Percentiles rank a stretch among this genome's conserved stretches.
Evolutionary conservation across 2,113 vertebrate species (phyloP).

Genomic region (Cyanoliseus patagonus): DNA sequence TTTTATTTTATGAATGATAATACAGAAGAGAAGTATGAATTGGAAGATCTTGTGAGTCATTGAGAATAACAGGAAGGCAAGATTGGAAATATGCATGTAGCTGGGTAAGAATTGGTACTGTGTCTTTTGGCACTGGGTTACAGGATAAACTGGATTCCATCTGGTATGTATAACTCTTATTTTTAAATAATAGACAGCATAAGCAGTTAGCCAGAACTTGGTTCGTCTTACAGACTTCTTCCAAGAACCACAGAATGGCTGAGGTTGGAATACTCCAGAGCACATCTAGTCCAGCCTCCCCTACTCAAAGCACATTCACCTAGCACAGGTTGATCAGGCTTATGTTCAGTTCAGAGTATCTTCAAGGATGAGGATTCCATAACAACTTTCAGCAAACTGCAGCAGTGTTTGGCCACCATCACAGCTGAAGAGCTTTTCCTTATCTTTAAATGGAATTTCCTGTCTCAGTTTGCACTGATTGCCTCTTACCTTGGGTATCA

Average conservation of each 20-base stretch:
- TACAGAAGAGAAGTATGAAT: not conserved
- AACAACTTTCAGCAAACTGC: not conserved
- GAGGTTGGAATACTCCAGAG: not conserved
- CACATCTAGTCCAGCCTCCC: not conserved
- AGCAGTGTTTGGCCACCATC: not conserved
- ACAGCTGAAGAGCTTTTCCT: not conserved
- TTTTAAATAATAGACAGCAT: not conserved
- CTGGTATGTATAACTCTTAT: not conserved
- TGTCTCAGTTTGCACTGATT: not conserved
- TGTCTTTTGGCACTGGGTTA: not conserved
- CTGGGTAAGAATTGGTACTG: not conserved
- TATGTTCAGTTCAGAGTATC: not conserved
- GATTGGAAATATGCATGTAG: not conserved
- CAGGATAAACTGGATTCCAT: not conserved
- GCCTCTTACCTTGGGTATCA: not conserved
- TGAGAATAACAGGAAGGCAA: not conserved
- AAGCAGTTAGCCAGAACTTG: not conserved
- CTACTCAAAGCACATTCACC: not conserved
- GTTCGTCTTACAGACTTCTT: not conserved
- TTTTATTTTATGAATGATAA: not conserved
- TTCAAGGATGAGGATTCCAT: not conserved
- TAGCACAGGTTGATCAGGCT: not conserved
- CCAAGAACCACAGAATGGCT: not conserved
- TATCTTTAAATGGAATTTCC: not conserved
- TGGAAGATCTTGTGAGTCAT: not conserved